Conservation (phyloP, 2,797 vertebrate genomes). For the Craterocephalus amniculus region DNA sequence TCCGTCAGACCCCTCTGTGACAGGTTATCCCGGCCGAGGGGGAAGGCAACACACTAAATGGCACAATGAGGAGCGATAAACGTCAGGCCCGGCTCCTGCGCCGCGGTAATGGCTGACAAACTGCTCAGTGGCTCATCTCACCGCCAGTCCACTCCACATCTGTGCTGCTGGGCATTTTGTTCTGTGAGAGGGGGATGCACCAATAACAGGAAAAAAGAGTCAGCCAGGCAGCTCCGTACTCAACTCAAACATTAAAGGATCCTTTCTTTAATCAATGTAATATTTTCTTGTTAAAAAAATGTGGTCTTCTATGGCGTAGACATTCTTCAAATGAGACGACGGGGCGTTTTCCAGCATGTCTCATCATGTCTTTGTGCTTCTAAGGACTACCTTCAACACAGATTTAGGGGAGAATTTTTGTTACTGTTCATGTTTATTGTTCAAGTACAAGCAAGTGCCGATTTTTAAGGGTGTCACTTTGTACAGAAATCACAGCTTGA, state of each 20-base stretch:
- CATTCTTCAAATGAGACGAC: not conserved
- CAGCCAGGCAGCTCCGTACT: conserved; percentile 8
- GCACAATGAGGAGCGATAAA: conserved; percentile 69
- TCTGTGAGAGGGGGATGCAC: conserved; percentile 26
- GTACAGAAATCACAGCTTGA: not conserved
- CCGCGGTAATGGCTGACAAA: conserved; percentile 68
- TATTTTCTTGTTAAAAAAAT: not conserved
- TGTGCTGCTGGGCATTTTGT: conserved; percentile 34
- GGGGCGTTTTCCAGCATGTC: not conserved
- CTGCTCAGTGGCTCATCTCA: conserved; percentile 54
- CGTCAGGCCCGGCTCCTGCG: conserved; percentile 49
- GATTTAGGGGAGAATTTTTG: not conserved
- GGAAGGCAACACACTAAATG: conserved; percentile 51
- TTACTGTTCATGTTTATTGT: not conserved
- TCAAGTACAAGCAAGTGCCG: not conserved
- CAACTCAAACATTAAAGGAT: not conserved
- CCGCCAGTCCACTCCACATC: conserved; percentile 48
- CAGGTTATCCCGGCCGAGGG: conserved; percentile 68
- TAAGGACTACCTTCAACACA: not conserved
- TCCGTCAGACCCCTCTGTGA: conserved; percentile 60
- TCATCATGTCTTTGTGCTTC: not conserved
- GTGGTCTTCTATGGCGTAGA: not conserved
- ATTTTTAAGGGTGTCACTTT: not conserved
- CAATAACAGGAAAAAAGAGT: conserved; percentile 13
- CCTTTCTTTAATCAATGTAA: not conserved